Percentiles rank a stretch among this genome's conserved stretches.
These are phyloP conservation scores for Babylonia areolata DNA, from an alignment of 1,140 invertebrate genomes.

Conservation along the genomic window DNA sequence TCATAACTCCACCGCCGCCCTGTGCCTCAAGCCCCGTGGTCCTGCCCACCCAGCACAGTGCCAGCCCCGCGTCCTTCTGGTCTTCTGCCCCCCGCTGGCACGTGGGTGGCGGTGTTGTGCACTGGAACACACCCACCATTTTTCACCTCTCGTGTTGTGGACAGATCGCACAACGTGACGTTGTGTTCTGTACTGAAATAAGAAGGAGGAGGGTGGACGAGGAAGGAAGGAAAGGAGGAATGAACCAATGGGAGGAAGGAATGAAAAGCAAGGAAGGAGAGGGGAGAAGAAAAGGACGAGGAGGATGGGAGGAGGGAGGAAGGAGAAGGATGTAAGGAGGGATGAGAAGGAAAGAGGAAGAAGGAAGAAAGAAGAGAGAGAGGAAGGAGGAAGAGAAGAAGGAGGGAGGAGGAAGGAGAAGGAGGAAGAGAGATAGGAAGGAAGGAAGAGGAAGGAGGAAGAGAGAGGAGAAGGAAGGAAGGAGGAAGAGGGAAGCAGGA, in stretches of 20 bases:
- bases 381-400: background rate
- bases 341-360: background rate
- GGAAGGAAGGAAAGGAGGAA: too few species aligned
- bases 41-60: background rate
- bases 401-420: background rate
- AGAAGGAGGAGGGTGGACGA: too few species aligned
- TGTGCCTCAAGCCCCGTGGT: background rate
- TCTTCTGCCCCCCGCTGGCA: background rate
- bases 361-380: background rate
- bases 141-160: too few species aligned
- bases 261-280: background rate
- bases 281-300: background rate
- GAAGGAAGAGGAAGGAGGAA: background rate
- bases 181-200: too few species aligned
- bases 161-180: too few species aligned
- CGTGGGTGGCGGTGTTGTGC: too few species aligned
- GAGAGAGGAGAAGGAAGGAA: background rate
- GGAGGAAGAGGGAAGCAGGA: background rate
- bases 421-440: background rate
- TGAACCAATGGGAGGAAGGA: background rate
- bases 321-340: background rate
- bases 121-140: too few species aligned
- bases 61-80: background rate
- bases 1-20: constrained; percentile 2
- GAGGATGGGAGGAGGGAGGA: background rate